Evolutionary conservation across 2,888 invertebrate species (phyloP), one percentile per base, ranked within the genome.

Genomic region (Mactromeris polynyma): DNA sequence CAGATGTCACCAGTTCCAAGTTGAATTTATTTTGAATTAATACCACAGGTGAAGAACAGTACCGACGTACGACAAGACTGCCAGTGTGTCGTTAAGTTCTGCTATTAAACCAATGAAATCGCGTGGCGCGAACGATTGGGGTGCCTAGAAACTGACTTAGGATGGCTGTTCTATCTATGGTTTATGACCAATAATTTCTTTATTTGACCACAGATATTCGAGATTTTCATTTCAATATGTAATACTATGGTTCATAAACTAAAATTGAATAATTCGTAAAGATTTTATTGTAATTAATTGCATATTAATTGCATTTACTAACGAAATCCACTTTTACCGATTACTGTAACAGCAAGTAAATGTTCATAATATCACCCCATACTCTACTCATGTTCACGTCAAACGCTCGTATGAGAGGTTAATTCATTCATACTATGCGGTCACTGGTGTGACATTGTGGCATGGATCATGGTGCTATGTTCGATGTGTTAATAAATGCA

Each of bases 41-140:
- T 36, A 73, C 82, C 36, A 73, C 73, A 83, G 83, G 83, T 83
- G 73, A 82, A 82, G 40, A 42, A 73, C 73, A 33, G 73, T 36
- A 36, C 31, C 19, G 73, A 33, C 73, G 7, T 73, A 36, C 73
- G 36, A 73, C 33, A 36, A 73, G 73, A 73, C 73, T 73, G 73
- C 73, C 33, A 73, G 36, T 73, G 73, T 84, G 84, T 84, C 73
- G 84, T 78, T 84, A 84, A 77, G 84, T n/a, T n/a, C 31, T 54
- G n/a, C 14, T 51, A 84, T 26, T 31, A 38, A 36, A 58, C 86
- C 91, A 88, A 91, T 86, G 84, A 81, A 79, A 86, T 73, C 42
- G 84, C 69, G 33, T 78, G 89, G 87, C 91, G 91, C 88, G 83
- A 85, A 87, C 26, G 42, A 26, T 51, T 82, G 81, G 91, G 84